phyloP scores from a whole-genome alignment of 2,888 invertebrate species.

The Doris montereyensis region DNA sequence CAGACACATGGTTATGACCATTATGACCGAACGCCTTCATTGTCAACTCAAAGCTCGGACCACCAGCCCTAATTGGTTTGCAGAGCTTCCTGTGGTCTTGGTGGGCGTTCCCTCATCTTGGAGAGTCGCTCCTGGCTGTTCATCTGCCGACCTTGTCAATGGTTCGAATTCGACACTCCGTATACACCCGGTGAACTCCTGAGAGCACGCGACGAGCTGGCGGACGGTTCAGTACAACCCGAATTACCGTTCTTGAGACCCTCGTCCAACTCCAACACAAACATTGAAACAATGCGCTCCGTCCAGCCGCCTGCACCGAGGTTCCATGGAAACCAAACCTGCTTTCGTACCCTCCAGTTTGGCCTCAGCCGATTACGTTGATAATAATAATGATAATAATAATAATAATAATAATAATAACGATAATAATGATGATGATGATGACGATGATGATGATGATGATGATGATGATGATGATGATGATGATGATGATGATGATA shows the following conservation, averaged over 20 bases:
- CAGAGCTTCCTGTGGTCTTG: constrained; percentile 8
- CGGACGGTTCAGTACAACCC: too few species aligned
- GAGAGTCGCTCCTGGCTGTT: constrained; percentile 7
- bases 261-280: too few species aligned
- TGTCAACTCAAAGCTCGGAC: constrained; percentile 14
- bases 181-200: constrained; percentile 4
- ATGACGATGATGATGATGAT: too few species aligned
- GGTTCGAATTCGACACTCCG: background rate
- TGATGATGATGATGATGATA: too few species aligned
- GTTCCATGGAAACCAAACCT: constrained; percentile 18
- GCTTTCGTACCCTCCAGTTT: too few species aligned
- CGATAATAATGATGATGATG: too few species aligned
- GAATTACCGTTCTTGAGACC: too few species aligned
- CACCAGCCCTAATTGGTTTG: background rate
- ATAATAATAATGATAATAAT: too few species aligned
- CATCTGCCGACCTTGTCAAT: background rate
- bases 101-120: background rate
- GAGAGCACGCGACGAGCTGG: too few species aligned
- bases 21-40: background rate
- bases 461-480: too few species aligned
- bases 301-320: background rate
- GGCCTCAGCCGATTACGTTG: too few species aligned
- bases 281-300: constrained; percentile 2
- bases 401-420: too few species aligned
- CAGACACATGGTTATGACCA: constrained; percentile 10